A percentile compares a stretch with the other conserved stretches of the same genome.
phyloP scores from a whole-genome alignment of 1,140 invertebrate genomes.

The Drosophila mojavensis region DNA sequence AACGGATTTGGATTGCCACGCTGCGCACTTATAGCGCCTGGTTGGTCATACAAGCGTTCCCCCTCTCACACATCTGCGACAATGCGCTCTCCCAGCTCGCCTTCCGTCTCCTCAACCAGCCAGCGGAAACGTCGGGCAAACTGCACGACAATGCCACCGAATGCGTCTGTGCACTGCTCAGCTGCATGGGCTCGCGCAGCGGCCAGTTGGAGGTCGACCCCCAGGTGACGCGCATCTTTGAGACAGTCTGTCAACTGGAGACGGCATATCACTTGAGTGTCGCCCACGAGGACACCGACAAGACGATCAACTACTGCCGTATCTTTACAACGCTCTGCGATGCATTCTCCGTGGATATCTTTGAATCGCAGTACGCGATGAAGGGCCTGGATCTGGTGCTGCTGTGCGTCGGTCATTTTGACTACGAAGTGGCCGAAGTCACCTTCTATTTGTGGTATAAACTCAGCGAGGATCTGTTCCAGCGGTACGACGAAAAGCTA shows the following conservation, averaged over 20 bases:
- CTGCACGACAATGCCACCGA: conserved; percentile 96
- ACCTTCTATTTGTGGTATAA: conserved; percentile 99
- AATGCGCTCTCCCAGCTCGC: conserved; percentile 89
- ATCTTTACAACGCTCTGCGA: conserved; percentile 98
- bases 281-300: conserved; percentile 95
- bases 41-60: conserved; percentile 90
- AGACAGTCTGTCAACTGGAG: conserved; percentile 92
- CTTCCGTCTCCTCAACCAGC: conserved; percentile 88
- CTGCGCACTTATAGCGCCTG: conserved; percentile 92
- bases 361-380: conserved; percentile 92
- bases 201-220: conserved; percentile 84
- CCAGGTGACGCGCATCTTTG: conserved; percentile 90
- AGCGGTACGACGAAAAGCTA: conserved; percentile 91
- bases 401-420: conserved; percentile 97
- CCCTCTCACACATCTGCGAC: conserved; percentile 87
- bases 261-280: conserved; percentile 96
- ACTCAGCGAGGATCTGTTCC: conserved; percentile 96
- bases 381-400: conserved; percentile 95
- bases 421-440: conserved; percentile 98
- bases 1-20: conserved; percentile 86
- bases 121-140: conserved; percentile 86
- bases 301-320: conserved; percentile 95
- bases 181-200: conserved; percentile 90
- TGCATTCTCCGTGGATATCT: conserved; percentile 93
- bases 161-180: conserved; percentile 93